phyloP scores from a whole-genome alignment of 2,888 invertebrate species.

The Agrypnus murinus region DNA sequence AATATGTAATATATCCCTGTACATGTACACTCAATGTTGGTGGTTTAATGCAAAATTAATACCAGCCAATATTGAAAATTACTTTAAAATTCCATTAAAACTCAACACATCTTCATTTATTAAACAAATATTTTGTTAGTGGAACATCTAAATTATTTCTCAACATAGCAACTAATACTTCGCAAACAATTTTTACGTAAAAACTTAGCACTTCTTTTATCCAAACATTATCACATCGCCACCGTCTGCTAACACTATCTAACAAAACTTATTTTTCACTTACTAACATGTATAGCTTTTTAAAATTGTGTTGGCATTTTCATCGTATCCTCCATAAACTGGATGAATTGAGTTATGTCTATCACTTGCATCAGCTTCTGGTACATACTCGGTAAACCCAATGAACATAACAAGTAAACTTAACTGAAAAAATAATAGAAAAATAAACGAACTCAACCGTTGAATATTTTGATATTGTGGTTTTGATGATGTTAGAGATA shows the following conservation, averaged over 20 bases:
- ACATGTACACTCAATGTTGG: too few species aligned
- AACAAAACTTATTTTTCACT: neutral
- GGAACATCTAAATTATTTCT: too few species aligned
- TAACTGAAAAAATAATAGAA: slow-evolving; percentile 67
- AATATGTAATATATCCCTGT: too few species aligned
- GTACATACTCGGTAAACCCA: slow-evolving; percentile 69
- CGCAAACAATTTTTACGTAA: too few species aligned
- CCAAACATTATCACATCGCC: neutral
- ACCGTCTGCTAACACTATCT: neutral
- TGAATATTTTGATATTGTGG: slow-evolving; percentile 45
- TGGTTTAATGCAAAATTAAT: too few species aligned
- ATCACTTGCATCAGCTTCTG: slow-evolving; percentile 69
- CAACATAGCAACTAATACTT: too few species aligned
- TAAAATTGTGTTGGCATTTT: slow-evolving; percentile 46
- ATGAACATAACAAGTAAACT: slow-evolving; percentile 69
- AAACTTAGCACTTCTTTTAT: neutral
- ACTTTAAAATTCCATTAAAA: too few species aligned
- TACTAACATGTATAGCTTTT: slow-evolving; percentile 47
- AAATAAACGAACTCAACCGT: slow-evolving; percentile 50
- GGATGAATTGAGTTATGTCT: slow-evolving; percentile 67
- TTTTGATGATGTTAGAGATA: slow-evolving; percentile 16
- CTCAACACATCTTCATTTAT: too few species aligned
- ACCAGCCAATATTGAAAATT: too few species aligned
- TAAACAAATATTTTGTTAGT: too few species aligned
- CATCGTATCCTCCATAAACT: slow-evolving; percentile 61